Evolutionary conservation across 2,888 invertebrate species (phyloP).

Genomic region (Entomobrya proxima): DNA sequence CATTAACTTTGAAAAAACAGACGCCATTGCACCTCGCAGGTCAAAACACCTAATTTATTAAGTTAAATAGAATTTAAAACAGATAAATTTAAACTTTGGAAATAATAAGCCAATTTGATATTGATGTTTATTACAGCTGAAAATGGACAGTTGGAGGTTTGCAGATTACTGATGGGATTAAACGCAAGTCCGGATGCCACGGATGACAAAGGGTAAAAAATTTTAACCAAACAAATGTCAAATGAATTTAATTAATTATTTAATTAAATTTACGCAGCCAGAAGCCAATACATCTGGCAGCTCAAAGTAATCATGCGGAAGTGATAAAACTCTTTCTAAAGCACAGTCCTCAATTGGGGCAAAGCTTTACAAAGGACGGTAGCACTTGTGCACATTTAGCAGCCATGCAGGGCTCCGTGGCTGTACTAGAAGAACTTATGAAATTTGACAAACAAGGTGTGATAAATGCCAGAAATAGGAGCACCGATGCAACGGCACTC

Average conservation of each 20-base stretch:
- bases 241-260: no score
- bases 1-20: slow-evolving; percentile 95
- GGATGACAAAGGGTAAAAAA: slow-evolving; percentile 95
- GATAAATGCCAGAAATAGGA: slow-evolving; percentile 95
- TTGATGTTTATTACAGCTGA: no score
- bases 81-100: no score
- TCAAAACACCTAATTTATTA: no score
- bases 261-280: no score
- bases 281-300: slow-evolving; percentile 98
- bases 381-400: slow-evolving; percentile 99
- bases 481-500: slow-evolving; percentile 96
- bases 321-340: slow-evolving; percentile 98
- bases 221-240: no score
- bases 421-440: slow-evolving; percentile 99
- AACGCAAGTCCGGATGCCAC: slow-evolving; percentile 97
- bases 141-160: slow-evolving; percentile 96
- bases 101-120: no score
- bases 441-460: slow-evolving; percentile 98
- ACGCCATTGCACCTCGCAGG: slow-evolving; percentile 97
- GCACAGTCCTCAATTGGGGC: slow-evolving; percentile 93
- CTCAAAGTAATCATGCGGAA: slow-evolving; percentile 98
- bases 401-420: slow-evolving; percentile 93
- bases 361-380: slow-evolving; percentile 97
- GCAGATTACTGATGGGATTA: slow-evolving; percentile 91
- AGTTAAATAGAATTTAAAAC: no score